Evolutionary conservation across 2,797 vertebrate genomes (phyloP).

Genomic region (Anolis apletophallus): DNA sequence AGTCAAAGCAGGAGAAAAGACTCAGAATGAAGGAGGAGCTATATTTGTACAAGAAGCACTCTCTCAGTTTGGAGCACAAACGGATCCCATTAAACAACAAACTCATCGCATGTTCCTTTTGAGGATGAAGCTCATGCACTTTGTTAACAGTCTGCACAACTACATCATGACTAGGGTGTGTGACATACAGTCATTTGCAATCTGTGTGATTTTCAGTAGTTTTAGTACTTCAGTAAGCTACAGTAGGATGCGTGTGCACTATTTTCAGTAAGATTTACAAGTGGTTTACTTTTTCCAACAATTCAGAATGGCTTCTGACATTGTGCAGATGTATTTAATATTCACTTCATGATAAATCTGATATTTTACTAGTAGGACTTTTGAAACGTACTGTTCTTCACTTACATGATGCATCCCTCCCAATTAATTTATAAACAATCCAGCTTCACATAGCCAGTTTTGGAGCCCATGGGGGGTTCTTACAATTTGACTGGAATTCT

Average conservation of each 20-base stretch:
- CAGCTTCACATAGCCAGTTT: background rate
- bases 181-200: conserved; percentile 23
- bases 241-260: background rate
- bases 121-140: conserved; percentile 98
- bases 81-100: conserved; percentile 86
- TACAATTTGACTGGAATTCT: too few relatives aligned
- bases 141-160: conserved; percentile 99
- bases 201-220: too few relatives aligned
- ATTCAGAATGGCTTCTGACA: conserved; percentile 18
- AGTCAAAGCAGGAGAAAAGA: conserved; percentile 80
- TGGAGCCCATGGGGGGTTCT: too few relatives aligned
- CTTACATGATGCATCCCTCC: too few relatives aligned
- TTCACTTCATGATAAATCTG: conserved; percentile 2
- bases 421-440: too few relatives aligned
- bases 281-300: conserved; percentile 17
- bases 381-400: too few relatives aligned
- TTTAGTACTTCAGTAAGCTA: too few relatives aligned
- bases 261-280: background rate
- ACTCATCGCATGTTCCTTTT: conserved; percentile 97
- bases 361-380: too few relatives aligned
- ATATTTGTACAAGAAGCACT: conserved; percentile 71
- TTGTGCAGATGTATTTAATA: background rate
- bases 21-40: conserved; percentile 72
- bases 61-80: conserved; percentile 62
- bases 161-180: conserved; percentile 97